Evolutionary conservation across 1,140 invertebrate species (phyloP), one percentile per base, ranked within the genome.

Genomic region (Drosophila sucinea): DNA sequence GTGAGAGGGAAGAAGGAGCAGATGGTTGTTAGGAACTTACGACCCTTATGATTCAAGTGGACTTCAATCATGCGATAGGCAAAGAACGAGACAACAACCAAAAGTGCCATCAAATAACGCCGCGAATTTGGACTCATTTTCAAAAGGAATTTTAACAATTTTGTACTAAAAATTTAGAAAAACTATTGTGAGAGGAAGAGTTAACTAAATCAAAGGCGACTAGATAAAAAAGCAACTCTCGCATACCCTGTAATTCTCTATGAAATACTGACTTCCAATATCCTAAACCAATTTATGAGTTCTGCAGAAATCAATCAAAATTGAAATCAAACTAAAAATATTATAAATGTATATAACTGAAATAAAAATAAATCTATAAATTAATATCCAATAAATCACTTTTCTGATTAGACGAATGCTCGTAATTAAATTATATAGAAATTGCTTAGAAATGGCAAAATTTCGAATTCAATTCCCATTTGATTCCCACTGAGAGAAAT

Each of bases 121-220:
- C 67, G 71, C 4, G 54, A 63, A 41, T 23, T 51, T 11, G 54
- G 67, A 70, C 40, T 33, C 67, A 69, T 64, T 58, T 69, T 69
- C 5, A 29, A 58, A 69, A n/a, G 6, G 25, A 8, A 61, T 4
- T 11, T 27, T 8, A 23, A 0, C 17, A 47, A 33, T 23, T 1
- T 25, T 0, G 23, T 23, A 1, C 44, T 17, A 1, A 8, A 57
- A 33, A 17, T 57, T n/a, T 11, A 2, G 1, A 30, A 55, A 10
- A 55, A 11, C 11, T 17, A 27, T 3, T 3, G 27, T 10, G 23
- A 35, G 10, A 35, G 1, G 1, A 0, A 35, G 3, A 3, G 35
- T n/a, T 17, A 11, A 38, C 35, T 11, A 38, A 38, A 38, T 38
- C 35, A 3, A 38, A 38, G 35, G 10, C 10, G 1, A 11, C 10